Evolutionary conservation across 1,140 invertebrate genomes (phyloP), one percentile per base, ranked within the genome.

Genomic region (Drosophila obscura): DNA sequence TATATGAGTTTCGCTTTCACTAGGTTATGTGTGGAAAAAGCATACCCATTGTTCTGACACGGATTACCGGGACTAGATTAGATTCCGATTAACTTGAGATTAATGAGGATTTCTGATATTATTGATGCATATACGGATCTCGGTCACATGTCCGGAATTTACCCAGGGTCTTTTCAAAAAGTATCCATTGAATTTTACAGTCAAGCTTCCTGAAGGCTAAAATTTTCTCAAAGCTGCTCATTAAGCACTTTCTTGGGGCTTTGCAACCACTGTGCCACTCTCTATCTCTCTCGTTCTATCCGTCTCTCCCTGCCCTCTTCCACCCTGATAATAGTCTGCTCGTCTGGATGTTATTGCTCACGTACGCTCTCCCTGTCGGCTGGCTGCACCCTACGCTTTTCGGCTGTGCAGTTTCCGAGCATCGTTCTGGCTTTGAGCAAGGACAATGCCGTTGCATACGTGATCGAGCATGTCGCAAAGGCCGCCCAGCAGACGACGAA

Each of bases 301-400:
- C 39, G 16, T 57, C 39, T 53, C 60, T 41, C 52, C 55, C 55
- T 43, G 46, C 15, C 24, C 24, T 41, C 43, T 64, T 61, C 35
- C 46, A 24, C 51, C 39, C 51, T 0, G 43, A 41, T 69, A 58
- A 69, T 69, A 69, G 64, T 82, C 75, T 83, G 74, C 35, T 61
- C 48, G 76, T 77, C 76, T 84, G 63, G 63, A 66, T 77, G 61
- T 64, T 84, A 69, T 77, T 76, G 67, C 64, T 66, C 77, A 85
- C 67, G 73, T 80, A 80, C 65, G 57, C 56, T 65, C 73, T 76
- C 75, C 53, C 62, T 69, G 35, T 11, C 26, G 26, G 26, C 26
- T 59, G 69, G 73, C 67, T 67, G 48, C 58, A 61, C 73, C 28
- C 73, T 67, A 72, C 77, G 72, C 77, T 56, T 39, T 39, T 44